These are phyloP conservation scores for Sicus ferrugineus DNA, from an alignment of 2,888 invertebrate genomes.

Conservation along the genomic window DNA sequence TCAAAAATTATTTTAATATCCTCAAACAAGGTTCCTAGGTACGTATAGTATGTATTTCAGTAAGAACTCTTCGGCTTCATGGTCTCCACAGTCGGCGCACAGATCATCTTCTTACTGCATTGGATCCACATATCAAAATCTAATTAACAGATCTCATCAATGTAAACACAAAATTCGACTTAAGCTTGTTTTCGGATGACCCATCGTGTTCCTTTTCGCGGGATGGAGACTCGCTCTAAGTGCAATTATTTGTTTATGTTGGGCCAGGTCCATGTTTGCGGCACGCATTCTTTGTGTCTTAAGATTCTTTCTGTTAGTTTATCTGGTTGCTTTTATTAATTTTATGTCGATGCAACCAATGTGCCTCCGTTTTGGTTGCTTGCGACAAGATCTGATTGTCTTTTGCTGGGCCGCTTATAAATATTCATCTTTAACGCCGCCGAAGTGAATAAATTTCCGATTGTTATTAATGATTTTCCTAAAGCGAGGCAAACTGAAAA, in stretches of 20 bases:
- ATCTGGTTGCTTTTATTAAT: slow-evolving; percentile 29
- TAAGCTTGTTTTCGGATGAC: slow-evolving; percentile 12
- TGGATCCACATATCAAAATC: slow-evolving; percentile 40
- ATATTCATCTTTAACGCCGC: slow-evolving; percentile 55
- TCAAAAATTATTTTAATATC: too few relatives aligned
- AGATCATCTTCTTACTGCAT: slow-evolving; percentile 28
- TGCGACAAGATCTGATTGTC: slow-evolving; percentile 21
- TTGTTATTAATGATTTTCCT: slow-evolving; percentile 58
- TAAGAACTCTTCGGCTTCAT: too few relatives aligned
- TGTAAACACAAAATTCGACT: slow-evolving; percentile 45
- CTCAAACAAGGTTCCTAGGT: too few relatives aligned
- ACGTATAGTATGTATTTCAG: too few relatives aligned
- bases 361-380: slow-evolving; percentile 26
- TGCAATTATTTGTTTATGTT: slow-evolving; percentile 55
- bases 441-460: slow-evolving; percentile 51
- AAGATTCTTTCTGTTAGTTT: slow-evolving; percentile 7
- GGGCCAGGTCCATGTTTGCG: slow-evolving; percentile 52
- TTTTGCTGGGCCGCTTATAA: slow-evolving; percentile 47
- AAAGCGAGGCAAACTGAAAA: slow-evolving; percentile 54
- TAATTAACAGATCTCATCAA: slow-evolving; percentile 49
- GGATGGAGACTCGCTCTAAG: slow-evolving; percentile 45
- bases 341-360: slow-evolving; percentile 26
- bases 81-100: too few relatives aligned
- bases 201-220: slow-evolving; percentile 46
- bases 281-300: slow-evolving; percentile 19